Evolutionary conservation across 2,888 invertebrate species (phyloP).

Genomic region (Lissocephala sabroskyi): DNA sequence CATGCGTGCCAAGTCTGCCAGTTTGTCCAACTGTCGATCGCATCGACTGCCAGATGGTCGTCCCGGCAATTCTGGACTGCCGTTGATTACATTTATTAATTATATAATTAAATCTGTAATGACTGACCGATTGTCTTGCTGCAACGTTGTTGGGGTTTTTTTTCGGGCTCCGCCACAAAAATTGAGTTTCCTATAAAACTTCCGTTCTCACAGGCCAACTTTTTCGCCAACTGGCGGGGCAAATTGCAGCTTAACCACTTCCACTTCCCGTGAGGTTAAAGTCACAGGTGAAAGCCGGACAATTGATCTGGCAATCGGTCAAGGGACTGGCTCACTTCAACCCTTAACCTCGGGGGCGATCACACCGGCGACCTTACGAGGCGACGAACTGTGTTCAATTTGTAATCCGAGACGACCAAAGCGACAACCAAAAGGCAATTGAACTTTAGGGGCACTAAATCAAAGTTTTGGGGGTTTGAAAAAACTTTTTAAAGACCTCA

Average conservation of each 20-base stretch:
- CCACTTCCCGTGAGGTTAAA: slow-evolving; percentile 47
- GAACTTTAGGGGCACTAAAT: no score
- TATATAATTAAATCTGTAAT: slow-evolving; percentile 66
- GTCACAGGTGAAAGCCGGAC: slow-evolving; percentile 17
- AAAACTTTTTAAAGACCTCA: no score
- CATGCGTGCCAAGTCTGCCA: slow-evolving; percentile 51
- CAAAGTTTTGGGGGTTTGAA: no score
- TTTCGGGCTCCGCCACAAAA: slow-evolving; percentile 36
- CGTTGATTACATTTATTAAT: slow-evolving; percentile 65
- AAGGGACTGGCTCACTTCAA: slow-evolving; percentile 32
- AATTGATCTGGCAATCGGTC: slow-evolving; percentile 1
- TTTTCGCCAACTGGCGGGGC: slow-evolving; percentile 4
- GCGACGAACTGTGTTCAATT: no score
- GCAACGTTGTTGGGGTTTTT: slow-evolving; percentile 5
- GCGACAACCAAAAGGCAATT: no score
- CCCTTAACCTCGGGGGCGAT: slow-evolving; percentile 39
- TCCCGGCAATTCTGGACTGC: slow-evolving; percentile 11
- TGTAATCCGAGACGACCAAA: no score
- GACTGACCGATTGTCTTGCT: neutral
- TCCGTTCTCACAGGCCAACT: slow-evolving; percentile 51
- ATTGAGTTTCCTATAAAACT: slow-evolving; percentile 46
- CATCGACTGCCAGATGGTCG: slow-evolving; percentile 39
- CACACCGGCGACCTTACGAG: no score
- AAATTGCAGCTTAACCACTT: slow-evolving; percentile 45
- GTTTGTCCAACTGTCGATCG: no score